Percentiles rank a stretch among this genome's conserved stretches.
phyloP scores from a whole-genome alignment of 1,140 invertebrate genomes.

The Scaptomyza graminum region DNA sequence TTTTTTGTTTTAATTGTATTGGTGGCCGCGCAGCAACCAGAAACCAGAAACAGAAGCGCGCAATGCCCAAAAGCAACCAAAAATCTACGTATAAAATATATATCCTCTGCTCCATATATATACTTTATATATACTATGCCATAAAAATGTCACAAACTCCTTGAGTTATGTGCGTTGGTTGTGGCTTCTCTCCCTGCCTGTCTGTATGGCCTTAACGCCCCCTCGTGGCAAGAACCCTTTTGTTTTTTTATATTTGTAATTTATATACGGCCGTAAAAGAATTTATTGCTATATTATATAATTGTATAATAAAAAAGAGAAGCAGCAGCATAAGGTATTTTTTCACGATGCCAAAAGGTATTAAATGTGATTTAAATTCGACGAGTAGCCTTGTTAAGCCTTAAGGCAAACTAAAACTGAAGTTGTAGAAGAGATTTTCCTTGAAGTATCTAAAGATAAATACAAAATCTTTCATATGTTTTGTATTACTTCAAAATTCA shows the following conservation, averaged over 20 bases:
- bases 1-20: slow-evolving; percentile 81
- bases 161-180: slow-evolving; percentile 73
- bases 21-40: slow-evolving; percentile 19
- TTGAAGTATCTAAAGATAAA: no score
- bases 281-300: slow-evolving; percentile 79
- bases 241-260: slow-evolving; percentile 78
- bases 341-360: neutral
- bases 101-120: slow-evolving; percentile 22
- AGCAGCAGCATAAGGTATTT: slow-evolving; percentile 32
- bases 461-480: no score
- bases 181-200: slow-evolving; percentile 51
- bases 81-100: slow-evolving; percentile 71
- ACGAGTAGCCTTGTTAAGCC: neutral
- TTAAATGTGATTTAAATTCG: slow-evolving; percentile 4
- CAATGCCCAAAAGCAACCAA: slow-evolving; percentile 63
- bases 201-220: slow-evolving; percentile 48
- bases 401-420: neutral
- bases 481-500: neutral
- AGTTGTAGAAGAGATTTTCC: neutral
- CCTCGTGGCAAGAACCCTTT: slow-evolving; percentile 57
- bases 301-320: slow-evolving; percentile 55
- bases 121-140: slow-evolving; percentile 56
- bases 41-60: slow-evolving; percentile 43
- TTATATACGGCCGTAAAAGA: slow-evolving; percentile 60
- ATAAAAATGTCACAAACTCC: slow-evolving; percentile 82